phyloP scores from a whole-genome alignment of 2,797 vertebrate genomes.

The Acropternis orthonyx region DNA sequence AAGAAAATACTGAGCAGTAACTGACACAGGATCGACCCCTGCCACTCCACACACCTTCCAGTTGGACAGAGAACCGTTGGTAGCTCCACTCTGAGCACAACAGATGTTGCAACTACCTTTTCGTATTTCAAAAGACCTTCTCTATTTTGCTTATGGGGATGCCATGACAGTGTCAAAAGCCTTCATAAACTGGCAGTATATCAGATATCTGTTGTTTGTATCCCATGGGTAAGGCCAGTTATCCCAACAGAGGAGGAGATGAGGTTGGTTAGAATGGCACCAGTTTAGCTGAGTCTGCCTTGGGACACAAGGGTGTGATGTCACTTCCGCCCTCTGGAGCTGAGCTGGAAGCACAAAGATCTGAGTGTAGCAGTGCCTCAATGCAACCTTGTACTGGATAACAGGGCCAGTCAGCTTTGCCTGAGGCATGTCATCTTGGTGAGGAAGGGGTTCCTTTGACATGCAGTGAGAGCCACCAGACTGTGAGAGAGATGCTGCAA shows the following conservation, averaged over 20 bases:
- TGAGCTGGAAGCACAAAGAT: background rate
- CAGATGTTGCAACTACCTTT: background rate
- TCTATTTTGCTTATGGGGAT: background rate
- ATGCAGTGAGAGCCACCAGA: background rate
- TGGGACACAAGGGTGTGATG: background rate
- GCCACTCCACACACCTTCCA: background rate
- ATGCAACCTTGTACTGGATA: background rate
- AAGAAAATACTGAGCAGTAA: background rate
- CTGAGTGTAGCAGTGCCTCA: background rate
- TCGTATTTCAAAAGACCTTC: background rate
- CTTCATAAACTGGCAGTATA: background rate
- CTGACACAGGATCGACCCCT: background rate
- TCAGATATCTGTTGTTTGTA: background rate
- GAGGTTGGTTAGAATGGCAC: background rate
- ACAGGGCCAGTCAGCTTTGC: background rate
- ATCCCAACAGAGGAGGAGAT: background rate
- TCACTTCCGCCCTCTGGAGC: background rate
- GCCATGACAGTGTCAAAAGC: background rate
- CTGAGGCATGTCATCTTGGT: background rate
- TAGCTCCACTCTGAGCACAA: background rate
- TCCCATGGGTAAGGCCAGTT: background rate
- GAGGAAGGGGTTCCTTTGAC: background rate
- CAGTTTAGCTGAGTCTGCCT: background rate
- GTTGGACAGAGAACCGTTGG: accelerated
- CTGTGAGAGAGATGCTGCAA: background rate